Conservation (phyloP, 2,888 invertebrate genomes). For the Opisthograptis luteolata region DNA sequence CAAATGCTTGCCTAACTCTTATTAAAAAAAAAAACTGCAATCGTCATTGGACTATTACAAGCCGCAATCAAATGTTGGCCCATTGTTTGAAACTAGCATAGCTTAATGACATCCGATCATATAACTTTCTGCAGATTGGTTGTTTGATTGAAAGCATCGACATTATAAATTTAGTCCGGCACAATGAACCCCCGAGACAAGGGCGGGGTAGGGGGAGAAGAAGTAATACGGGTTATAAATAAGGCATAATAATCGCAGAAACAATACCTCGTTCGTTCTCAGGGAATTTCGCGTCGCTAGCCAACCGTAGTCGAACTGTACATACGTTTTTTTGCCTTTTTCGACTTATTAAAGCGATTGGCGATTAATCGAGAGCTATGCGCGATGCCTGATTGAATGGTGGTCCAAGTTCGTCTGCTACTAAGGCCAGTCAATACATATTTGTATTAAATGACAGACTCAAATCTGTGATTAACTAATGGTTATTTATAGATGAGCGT, state of each 20-base stretch:
- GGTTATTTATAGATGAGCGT: too few relatives aligned
- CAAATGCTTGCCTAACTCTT: too few relatives aligned
- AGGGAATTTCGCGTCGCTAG: conserved; percentile 46
- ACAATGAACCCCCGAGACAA: conserved; percentile 35
- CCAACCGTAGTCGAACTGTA: conserved; percentile 41
- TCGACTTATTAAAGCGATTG: conserved; percentile 35
- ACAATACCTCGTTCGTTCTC: conserved; percentile 48
- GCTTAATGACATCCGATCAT: too few relatives aligned
- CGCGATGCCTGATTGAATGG: conserved; percentile 14
- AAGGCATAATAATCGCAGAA: conserved; percentile 45
- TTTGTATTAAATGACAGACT: too few relatives aligned
- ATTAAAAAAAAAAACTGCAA: too few relatives aligned
- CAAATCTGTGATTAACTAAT: too few relatives aligned
- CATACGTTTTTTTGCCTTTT: conserved; percentile 19
- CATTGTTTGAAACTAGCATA: too few relatives aligned
- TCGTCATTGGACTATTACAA: too few relatives aligned
- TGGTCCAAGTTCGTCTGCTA: too few relatives aligned
- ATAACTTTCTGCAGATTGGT: too few relatives aligned
- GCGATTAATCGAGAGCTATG: conserved; percentile 19
- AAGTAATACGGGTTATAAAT: conserved; percentile 51
- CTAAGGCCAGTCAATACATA: too few relatives aligned
- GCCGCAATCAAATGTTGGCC: too few relatives aligned
- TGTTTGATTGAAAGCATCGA: conserved; percentile 31
- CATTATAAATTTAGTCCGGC: conserved; percentile 38
- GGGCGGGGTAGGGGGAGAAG: conserved; percentile 19